A percentile compares a stretch with the other conserved stretches of the same genome.
These are phyloP conservation scores for Platygyra sinensis DNA, from an alignment of 64 coral and sea anemone genomes.

Conservation along the genomic window DNA sequence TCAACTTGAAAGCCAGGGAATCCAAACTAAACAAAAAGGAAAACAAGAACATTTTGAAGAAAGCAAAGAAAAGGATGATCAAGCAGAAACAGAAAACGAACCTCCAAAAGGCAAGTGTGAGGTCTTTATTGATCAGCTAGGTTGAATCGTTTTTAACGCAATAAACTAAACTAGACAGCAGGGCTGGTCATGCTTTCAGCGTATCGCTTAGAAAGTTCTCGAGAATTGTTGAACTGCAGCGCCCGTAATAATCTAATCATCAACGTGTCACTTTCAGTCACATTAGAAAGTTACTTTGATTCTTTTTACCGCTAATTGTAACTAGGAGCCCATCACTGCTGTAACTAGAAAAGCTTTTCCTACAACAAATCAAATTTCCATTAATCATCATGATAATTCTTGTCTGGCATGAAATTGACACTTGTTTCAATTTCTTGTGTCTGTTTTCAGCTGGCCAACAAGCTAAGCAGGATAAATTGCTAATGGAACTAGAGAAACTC, in stretches of 20 bases:
- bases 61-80: background rate
- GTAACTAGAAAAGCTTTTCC: too few species aligned
- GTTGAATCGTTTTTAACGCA: background rate
- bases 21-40: background rate
- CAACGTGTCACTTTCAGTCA: too few species aligned
- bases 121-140: background rate
- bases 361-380: too few species aligned
- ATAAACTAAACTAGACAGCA: background rate
- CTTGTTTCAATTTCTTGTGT: background rate
- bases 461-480: slow-evolving; percentile 40
- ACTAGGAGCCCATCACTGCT: too few species aligned
- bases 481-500: slow-evolving; percentile 59
- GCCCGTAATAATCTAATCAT: too few species aligned
- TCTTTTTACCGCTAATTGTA: too few species aligned
- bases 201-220: too few species aligned
- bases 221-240: too few species aligned
- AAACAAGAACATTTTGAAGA: slow-evolving; percentile 12
- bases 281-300: too few species aligned
- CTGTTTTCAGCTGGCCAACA: background rate
- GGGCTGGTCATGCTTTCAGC: too few species aligned
- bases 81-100: background rate
- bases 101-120: background rate
- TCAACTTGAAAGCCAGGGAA: background rate
- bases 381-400: background rate
- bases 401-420: background rate